Conservation (phyloP, 2,797 vertebrate species). For the Danio aesculapii region DNA sequence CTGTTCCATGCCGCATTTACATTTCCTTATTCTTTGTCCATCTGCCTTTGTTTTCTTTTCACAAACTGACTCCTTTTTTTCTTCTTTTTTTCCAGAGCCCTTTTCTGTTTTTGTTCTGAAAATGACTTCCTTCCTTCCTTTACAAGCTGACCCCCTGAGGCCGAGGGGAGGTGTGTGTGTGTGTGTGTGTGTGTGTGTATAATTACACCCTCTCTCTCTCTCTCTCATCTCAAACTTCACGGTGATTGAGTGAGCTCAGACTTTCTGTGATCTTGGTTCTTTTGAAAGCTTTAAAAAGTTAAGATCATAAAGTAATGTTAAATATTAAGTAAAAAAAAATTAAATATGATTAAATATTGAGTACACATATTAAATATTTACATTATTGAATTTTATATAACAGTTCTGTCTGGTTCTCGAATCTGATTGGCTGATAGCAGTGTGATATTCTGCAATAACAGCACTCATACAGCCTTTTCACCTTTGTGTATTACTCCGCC, state of each 20-base stretch:
- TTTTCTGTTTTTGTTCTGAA: conserved; percentile 65
- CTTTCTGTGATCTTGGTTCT: not conserved
- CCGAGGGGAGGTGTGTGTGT: conserved; percentile 58
- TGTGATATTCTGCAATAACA: too few species aligned
- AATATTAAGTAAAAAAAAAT: too few species aligned
- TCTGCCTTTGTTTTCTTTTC: conserved; percentile 54
- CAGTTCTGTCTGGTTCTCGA: too few species aligned
- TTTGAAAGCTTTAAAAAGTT: not conserved
- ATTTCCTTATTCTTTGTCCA: conserved; percentile 61
- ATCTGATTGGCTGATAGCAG: too few species aligned
- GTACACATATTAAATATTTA: too few species aligned
- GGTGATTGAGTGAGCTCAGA: conserved; percentile 35
- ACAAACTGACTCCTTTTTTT: conserved; percentile 39
- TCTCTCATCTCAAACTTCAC: conserved; percentile 44
- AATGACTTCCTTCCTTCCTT: conserved; percentile 70
- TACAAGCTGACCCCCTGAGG: conserved; percentile 63
- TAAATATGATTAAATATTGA: too few species aligned
- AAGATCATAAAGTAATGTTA: too few species aligned
- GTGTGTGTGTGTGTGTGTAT: conserved; percentile 55
- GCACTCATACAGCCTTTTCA: too few species aligned
- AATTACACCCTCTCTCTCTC: conserved; percentile 53
- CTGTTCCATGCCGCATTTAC: conserved; percentile 57
- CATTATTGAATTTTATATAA: too few species aligned
- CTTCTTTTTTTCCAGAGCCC: conserved; percentile 32
- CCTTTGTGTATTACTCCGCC: too few species aligned